A percentile compares a stretch with the other conserved stretches of the same genome.
Conservation (phyloP, 2,113 vertebrate species). For the Cariama cristata region DNA sequence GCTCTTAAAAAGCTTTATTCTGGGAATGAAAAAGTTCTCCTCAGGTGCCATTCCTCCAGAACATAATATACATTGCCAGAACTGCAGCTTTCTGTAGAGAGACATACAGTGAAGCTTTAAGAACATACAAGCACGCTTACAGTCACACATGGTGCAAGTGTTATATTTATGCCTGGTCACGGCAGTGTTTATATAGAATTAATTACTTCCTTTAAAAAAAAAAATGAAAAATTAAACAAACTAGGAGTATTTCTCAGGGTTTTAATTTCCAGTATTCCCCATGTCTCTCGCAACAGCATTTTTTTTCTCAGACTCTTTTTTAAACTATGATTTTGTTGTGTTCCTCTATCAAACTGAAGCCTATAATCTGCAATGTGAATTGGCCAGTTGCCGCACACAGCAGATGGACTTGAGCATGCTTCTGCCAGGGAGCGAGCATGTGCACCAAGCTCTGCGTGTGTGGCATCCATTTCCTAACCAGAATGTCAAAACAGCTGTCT, state of each 20-base stretch:
- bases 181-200: neutral
- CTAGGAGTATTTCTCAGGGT: neutral
- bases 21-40: neutral
- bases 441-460: neutral
- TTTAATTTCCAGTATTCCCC: neutral
- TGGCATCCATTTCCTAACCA: slow-evolving; percentile 27
- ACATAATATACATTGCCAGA: neutral
- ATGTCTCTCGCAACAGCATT: accelerated
- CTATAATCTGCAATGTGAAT: slow-evolving; percentile 14
- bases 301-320: neutral
- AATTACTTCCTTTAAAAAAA: neutral
- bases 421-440: slow-evolving; percentile 29
- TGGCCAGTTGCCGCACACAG: slow-evolving; percentile 25
- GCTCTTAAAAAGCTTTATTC: neutral
- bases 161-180: neutral
- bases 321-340: slow-evolving; percentile 6
- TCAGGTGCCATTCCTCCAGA: neutral
- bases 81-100: neutral
- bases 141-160: neutral
- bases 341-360: neutral
- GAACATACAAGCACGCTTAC: neutral
- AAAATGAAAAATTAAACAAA: neutral
- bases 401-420: slow-evolving; percentile 67
- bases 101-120: neutral
- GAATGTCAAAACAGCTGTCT: slow-evolving; percentile 53